These are phyloP conservation scores for Drosophila murphyi DNA, from an alignment of 1,140 invertebrate species.

Conservation along the genomic window DNA sequence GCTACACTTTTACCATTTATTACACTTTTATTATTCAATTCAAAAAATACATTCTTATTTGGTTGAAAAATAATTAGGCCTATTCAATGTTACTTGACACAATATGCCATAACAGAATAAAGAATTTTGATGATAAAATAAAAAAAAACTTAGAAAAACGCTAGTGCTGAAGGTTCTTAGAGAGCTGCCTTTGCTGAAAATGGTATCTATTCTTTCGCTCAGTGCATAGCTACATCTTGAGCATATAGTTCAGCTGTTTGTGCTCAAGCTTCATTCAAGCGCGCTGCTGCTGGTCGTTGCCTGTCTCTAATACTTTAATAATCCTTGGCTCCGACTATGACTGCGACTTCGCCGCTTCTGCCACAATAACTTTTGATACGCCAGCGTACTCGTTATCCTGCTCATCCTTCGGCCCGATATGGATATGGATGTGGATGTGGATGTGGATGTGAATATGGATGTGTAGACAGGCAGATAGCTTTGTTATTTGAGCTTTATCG, in stretches of 20 bases:
- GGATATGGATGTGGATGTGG: constrained; percentile 28
- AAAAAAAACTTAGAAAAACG: no score
- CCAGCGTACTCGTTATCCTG: constrained; percentile 32
- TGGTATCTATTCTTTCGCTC: background rate
- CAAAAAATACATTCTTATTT: no score
- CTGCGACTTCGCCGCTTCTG: constrained; percentile 12
- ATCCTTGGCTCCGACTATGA: constrained; percentile 53
- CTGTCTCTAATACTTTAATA: constrained; percentile 72
- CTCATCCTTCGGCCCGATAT: constrained; percentile 23
- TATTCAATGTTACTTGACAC: no score
- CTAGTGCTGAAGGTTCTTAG: no score
- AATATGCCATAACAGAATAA: no score
- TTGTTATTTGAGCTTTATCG: constrained; percentile 76
- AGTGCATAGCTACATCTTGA: background rate
- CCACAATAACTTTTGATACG: constrained; percentile 74
- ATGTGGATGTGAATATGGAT: background rate
- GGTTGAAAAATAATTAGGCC: no score
- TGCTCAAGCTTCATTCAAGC: constrained; percentile 2
- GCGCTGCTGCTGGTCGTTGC: constrained; percentile 8
- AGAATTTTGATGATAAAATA: no score
- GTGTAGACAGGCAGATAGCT: constrained; percentile 67
- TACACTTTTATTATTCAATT: no score
- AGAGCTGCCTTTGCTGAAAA: no score
- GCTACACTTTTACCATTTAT: no score
- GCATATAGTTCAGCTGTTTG: background rate